Percentiles rank a stretch among this genome's conserved stretches.
Evolutionary conservation across 2,888 invertebrate species (phyloP).

Genomic region (Melikaiella ostensackeni): DNA sequence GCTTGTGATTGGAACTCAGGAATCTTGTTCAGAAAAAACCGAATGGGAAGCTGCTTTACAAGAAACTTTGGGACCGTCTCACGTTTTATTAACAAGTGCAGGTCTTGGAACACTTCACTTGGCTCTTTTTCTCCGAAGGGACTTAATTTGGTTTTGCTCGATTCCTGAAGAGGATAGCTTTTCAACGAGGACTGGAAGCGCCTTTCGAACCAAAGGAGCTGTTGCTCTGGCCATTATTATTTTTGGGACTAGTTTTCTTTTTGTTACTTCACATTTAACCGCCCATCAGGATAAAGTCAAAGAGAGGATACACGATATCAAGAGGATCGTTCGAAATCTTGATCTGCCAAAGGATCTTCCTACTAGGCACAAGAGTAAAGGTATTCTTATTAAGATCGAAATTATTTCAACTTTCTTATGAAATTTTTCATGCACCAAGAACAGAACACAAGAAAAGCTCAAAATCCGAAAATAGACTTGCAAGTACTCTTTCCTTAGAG

Average conservation of each 20-base stretch:
- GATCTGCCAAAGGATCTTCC: conserved; percentile 91
- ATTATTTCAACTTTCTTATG: too few relatives aligned
- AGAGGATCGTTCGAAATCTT: conserved; percentile 88
- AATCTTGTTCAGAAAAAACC: conserved; percentile 90
- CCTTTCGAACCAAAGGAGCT: conserved; percentile 96
- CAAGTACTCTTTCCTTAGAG: too few relatives aligned
- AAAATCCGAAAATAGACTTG: too few relatives aligned
- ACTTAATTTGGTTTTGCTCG: conserved; percentile 97
- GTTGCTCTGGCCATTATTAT: conserved; percentile 94
- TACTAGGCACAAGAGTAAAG: conserved; percentile 86
- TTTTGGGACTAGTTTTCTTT: conserved; percentile 96
- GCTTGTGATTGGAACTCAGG: conserved; percentile 95
- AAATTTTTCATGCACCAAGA: too few relatives aligned
- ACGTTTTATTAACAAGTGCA: conserved; percentile 84
- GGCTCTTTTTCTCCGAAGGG: conserved; percentile 91
- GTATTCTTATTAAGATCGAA: conserved; percentile 77
- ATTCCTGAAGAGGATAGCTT: conserved; percentile 92
- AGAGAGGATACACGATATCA: conserved; percentile 91
- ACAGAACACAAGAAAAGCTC: too few relatives aligned
- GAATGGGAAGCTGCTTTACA: conserved; percentile 95
- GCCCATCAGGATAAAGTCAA: conserved; percentile 94
- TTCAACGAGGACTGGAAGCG: conserved; percentile 93
- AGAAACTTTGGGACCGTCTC: conserved; percentile 95
- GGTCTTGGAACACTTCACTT: conserved; percentile 88
- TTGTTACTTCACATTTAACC: conserved; percentile 96